Evolutionary conservation across 2,888 invertebrate genomes (phyloP), one percentile per base, ranked within the genome.

Genomic region (Caenorhabditis afra): DNA sequence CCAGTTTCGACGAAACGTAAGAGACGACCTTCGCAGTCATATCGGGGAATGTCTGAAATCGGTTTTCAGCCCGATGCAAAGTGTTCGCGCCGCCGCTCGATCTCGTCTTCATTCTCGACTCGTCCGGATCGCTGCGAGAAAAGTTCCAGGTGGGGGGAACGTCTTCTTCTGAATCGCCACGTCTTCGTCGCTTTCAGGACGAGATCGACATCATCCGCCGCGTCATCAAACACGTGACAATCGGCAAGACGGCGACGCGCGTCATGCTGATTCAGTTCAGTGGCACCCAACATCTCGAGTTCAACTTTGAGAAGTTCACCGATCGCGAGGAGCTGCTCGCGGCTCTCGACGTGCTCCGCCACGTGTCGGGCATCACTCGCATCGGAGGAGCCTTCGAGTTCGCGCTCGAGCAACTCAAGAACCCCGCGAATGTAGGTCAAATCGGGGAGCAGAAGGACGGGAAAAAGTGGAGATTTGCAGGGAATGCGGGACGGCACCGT

Each of bases 211-310:
- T 90, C 29, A 88, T 90, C 62, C 74, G 87, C n/a, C 68, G 87
- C 29, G 85, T 90, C 47, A 81, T 89, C 16, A 75, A 83, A 14
- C 86, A 87, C 65, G 89, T 89, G 18, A 87, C 89, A n/a, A 86
- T 89, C 45, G 87, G 87, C 7, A 81, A 81, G 18, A 78, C 80
- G 14, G 89, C 88, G 12, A 90, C 90, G 0, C 73, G 90, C 16
- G 88, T 89, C 23, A 87, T 88, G 85, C 76, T 90, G 8, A 85
- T 90, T 11, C 90, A 90, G 75, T 90, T 89, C 85, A 87, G 87
- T 81, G 89, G 89, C n/a, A 87, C 87, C 11, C 88, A 88, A 67
- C 89, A 88, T 61, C 79, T 89, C 53, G 89, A 89, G 52, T 89
- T 89, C 76, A 87, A 88, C 79, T 88, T 89, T 79, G 82, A 85